Conservation (phyloP, 2,113 vertebrate species). For the Hylia prasina region DNA sequence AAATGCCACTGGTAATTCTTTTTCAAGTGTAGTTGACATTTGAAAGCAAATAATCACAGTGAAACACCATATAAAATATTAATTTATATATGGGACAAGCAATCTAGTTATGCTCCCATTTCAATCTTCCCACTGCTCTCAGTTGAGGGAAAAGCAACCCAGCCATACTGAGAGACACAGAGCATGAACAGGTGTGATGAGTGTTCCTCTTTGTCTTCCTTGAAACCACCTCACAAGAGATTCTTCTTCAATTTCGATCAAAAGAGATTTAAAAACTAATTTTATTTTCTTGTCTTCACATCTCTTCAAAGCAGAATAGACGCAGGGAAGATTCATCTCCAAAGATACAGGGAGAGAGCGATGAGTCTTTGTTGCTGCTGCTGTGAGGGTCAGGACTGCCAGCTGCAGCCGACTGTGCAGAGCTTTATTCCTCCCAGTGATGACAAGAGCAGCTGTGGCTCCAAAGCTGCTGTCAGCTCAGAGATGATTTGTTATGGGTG, state of each 20-base stretch:
- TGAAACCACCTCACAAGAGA: neutral
- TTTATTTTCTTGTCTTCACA: neutral
- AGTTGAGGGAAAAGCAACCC: neutral
- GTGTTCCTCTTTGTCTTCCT: neutral
- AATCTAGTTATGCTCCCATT: neutral
- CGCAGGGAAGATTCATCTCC: neutral
- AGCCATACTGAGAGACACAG: neutral
- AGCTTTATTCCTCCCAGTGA: neutral
- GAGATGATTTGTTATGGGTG: neutral
- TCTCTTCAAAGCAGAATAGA: neutral
- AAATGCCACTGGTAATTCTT: neutral
- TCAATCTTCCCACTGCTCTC: neutral
- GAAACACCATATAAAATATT: neutral
- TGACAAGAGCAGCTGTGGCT: conserved; percentile 2
- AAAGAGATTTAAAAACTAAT: neutral
- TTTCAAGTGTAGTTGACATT: neutral
- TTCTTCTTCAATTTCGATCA: neutral
- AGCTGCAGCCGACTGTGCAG: neutral
- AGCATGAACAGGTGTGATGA: neutral
- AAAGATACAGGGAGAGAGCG: neutral
- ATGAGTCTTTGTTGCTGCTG: neutral
- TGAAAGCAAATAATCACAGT: neutral
- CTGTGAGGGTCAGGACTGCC: neutral
- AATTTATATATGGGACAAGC: neutral
- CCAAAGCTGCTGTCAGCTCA: neutral